Conservation (phyloP, 2,113 vertebrate species). For the Elephantulus edwardii region DNA sequence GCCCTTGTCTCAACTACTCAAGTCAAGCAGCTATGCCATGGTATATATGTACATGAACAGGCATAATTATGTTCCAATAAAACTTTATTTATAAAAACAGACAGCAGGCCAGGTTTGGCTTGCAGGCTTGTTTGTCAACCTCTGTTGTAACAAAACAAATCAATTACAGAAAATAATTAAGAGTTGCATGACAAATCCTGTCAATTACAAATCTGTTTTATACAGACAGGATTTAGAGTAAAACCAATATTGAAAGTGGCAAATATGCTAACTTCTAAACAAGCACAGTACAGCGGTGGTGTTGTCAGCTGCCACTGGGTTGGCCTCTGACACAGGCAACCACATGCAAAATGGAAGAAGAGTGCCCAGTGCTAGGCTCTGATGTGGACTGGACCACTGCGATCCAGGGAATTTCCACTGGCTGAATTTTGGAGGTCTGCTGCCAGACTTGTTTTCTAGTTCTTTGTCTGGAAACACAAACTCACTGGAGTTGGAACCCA, state of each 20-base stretch:
- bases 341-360: background rate
- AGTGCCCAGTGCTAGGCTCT: background rate
- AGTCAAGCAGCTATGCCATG: background rate
- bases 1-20: background rate
- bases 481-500: too few relatives aligned
- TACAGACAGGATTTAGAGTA: accelerated
- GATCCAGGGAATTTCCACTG: background rate
- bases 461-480: background rate
- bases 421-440: background rate
- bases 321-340: background rate
- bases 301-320: background rate
- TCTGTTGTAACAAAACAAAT: background rate
- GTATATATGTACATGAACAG: background rate
- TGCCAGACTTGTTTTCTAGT: background rate
- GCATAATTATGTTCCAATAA: background rate
- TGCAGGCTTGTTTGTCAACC: background rate
- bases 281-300: background rate
- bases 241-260: background rate
- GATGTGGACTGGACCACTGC: background rate
- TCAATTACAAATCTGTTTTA: background rate
- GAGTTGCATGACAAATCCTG: background rate
- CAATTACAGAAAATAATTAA: background rate
- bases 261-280: background rate
- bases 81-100: background rate
- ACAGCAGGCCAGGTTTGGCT: background rate